Base-by-base conservation (phyloP, 2,888 invertebrate species). In the Papilio demoleus region DNA sequence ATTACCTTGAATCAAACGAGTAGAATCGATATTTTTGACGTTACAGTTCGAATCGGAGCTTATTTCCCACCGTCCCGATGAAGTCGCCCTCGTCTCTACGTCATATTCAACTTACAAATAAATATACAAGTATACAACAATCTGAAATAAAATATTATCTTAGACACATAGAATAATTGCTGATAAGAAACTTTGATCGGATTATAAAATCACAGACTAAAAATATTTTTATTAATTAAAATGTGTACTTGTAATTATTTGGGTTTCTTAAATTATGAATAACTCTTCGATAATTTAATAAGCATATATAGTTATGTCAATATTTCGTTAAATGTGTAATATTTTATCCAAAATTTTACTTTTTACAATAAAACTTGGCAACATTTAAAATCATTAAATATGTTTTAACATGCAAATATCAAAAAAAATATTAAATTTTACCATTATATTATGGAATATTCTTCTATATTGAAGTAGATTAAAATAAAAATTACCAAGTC, bases 81-180 rank as follows among this genome's bases (percentile, higher is more conserved):
- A 76, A 78, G 76, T 80, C 80, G 77, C 76, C 70, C 74, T 77
- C 78, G 76, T 75, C 78, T 82, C 80, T 83, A 81, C 81, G 81
- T 78, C 82, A 73, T 87, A 88, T 87, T 89, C 88, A 89, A 86
- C 87, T 86, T 87, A 84, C 73, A 78, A 36, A 27, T 45, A 38
- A 31, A 65, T 45, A 81, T 75, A 79, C 83, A 81, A 79, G 81
- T 79, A 80, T 74, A 77, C 70, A n/a, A n/a, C n/a, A 75, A 75
- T 79, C 83, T 80, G 81, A 77, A 80, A 78, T 75, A 78, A 73
- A 74, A 73, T 70, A 70, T 31, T 31, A 6, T 31, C 31, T 31
- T 31, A 31, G 31, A 67, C 70, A 72, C 73, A 3, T 11, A 36
- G 11, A 38, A 38, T 3, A 38, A 14, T 14, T 38, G 12, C 12